These are phyloP conservation scores for Prorops nasuta DNA, from an alignment of 1,140 invertebrate species.

Conservation along the genomic window DNA sequence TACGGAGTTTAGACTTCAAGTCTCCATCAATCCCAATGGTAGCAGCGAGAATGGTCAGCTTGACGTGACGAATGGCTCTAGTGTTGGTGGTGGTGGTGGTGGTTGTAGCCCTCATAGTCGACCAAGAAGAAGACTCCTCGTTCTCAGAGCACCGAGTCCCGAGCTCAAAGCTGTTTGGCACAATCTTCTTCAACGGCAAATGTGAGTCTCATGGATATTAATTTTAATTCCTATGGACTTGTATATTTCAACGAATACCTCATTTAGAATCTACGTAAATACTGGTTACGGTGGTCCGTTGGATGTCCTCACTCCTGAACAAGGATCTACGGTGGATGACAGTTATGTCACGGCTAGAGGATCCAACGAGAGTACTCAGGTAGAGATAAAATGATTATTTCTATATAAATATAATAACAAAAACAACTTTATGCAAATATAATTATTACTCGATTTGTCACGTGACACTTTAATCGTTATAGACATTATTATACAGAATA, in stretches of 20 bases:
- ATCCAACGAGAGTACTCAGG: conserved; percentile 41
- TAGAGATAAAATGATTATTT: conserved; percentile 15
- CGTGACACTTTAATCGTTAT: no score
- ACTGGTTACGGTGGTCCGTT: conserved; percentile 59
- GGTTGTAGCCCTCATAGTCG: conserved; percentile 53
- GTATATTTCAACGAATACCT: background rate
- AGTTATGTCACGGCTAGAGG: conserved; percentile 39
- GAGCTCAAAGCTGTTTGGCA: conserved; percentile 88
- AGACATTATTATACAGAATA: no score
- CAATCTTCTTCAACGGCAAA: conserved; percentile 81
- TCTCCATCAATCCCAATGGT: conserved; percentile 35
- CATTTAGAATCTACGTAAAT: conserved; percentile 67
- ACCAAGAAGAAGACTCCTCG: conserved; percentile 64
- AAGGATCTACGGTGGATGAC: conserved; percentile 34
- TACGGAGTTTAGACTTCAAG: conserved; percentile 51
- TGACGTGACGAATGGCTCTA: conserved; percentile 32
- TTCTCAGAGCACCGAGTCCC: conserved; percentile 73
- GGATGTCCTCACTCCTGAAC: conserved; percentile 68
- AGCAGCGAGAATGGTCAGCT: conserved; percentile 32
- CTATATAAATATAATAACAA: no score
- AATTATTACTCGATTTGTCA: no score
- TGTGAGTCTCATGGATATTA: no score
- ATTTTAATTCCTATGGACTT: no score
- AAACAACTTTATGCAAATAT: no score
- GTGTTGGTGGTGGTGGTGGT: no score